phyloP scores from a whole-genome alignment of 1,140 invertebrate species.

The Pachypeltis micranthus region DNA sequence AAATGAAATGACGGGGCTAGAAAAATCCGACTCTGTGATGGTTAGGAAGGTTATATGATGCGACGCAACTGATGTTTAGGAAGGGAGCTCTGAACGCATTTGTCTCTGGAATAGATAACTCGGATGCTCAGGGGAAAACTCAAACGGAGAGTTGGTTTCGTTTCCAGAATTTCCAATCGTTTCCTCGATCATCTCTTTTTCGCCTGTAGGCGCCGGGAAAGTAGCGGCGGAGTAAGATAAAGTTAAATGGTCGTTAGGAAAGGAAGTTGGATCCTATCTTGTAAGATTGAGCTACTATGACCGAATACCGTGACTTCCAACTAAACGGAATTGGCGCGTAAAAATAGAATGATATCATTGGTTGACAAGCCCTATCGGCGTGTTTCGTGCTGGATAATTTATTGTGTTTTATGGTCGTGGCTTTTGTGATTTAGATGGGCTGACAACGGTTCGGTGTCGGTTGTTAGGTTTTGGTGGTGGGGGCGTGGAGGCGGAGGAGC shows the following conservation, averaged over 20 bases:
- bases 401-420: constrained; percentile 16
- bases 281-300: constrained; percentile 1
- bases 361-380: constrained; percentile 9
- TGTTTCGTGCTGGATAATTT: constrained; percentile 18
- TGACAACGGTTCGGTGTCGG: neutral
- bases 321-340: constrained; percentile 11
- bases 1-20: too few species aligned
- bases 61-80: too few species aligned
- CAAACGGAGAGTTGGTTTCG: too few species aligned
- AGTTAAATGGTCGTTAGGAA: constrained; percentile 8
- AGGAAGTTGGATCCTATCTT: neutral
- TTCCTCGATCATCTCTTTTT: too few species aligned
- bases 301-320: constrained; percentile 5
- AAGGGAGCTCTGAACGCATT: too few species aligned
- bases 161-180: too few species aligned
- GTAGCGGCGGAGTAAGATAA: too few species aligned
- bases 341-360: constrained; percentile 15
- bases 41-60: too few species aligned
- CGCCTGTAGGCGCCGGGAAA: too few species aligned
- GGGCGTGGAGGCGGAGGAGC: neutral
- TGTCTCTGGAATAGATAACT: too few species aligned
- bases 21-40: too few species aligned
- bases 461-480: neutral
- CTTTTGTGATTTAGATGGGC: constrained; percentile 17
- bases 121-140: too few species aligned